Base-by-base conservation (phyloP, 2,888 invertebrate genomes). In the Spicauda simplicius region DNA sequence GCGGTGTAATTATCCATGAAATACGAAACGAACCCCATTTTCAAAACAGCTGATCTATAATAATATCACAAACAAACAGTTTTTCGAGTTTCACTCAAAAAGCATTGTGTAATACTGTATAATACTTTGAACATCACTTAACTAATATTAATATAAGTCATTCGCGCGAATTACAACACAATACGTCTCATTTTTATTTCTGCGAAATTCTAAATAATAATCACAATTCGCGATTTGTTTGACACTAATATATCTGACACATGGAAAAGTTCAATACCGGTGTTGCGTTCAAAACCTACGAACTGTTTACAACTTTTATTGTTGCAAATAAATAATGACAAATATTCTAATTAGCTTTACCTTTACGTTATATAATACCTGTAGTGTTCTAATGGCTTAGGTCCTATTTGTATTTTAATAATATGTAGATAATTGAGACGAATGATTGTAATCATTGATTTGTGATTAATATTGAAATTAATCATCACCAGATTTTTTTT, bases 1-100 rank as follows among this genome's bases (percentile, higher is more conserved):
- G 88, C 83, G 5, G 88, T 88, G 73, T 89, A 91, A 74, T 90
- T 89, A 73, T 88, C 87, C 77, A 86, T 77, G 74, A 83, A 83
- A 82, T 87, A 78, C 1, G 86, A 84, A 73, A 90, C 71, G 83
- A 86, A 84, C 75, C 83, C 61, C 68, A 71, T 66, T 18, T 56
- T 61, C 30, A 19, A 18, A 66, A 66, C 66, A 66, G 60, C 60
- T 66, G 60, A 66, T 66, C 41, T 41, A 41, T 8, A 14, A 14
- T 48, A 48, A 12, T 16, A 16, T 7, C 48, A 16, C 48, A 16
- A 48, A 16, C 11, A 48, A 12, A 48, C 48, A 16, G 16, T 16
- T 48, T n/a, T 48, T 16, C 48, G n/a, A 48, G n/a, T 48, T 16
- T 12, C 41, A 41, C 41, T 48, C n/a, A 48, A 48, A n/a, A 48